Evolutionary conservation across 2,888 invertebrate species (phyloP).

Genomic region (Choreutis nemorana): DNA sequence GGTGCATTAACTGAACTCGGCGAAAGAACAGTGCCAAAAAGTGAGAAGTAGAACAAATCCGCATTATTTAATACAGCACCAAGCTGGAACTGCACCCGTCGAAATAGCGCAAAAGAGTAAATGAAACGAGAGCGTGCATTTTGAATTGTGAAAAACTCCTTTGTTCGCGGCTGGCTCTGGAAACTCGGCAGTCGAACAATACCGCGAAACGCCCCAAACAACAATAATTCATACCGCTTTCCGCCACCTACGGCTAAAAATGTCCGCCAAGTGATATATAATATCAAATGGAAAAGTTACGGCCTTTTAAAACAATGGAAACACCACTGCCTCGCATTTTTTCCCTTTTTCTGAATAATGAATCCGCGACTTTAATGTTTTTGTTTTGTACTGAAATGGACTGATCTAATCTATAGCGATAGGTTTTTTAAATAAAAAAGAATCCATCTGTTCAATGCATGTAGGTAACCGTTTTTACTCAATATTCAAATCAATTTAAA

Average conservation of each 20-base stretch:
- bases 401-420: not conserved
- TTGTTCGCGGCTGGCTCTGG: slow-evolving; percentile 50
- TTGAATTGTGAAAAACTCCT: slow-evolving; percentile 61
- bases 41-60: slow-evolving; percentile 47
- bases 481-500: slow-evolving; percentile 60
- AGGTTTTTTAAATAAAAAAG: too few species aligned
- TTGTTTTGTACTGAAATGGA: not conserved
- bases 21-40: slow-evolving; percentile 30
- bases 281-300: slow-evolving; percentile 61
- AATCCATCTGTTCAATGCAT: slow-evolving; percentile 5
- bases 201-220: slow-evolving; percentile 57
- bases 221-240: slow-evolving; percentile 65
- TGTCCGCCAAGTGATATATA: slow-evolving; percentile 63
- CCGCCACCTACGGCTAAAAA: slow-evolving; percentile 66
- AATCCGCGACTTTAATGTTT: slow-evolving; percentile 22
- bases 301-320: slow-evolving; percentile 60
- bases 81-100: slow-evolving; percentile 58
- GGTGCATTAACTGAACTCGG: slow-evolving; percentile 16
- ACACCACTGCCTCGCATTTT: slow-evolving; percentile 28
- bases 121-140: slow-evolving; percentile 64
- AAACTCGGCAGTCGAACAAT: slow-evolving; percentile 54
- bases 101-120: slow-evolving; percentile 60
- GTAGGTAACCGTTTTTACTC: slow-evolving; percentile 13
- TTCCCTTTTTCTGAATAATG: slow-evolving; percentile 41
- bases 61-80: slow-evolving; percentile 55